Conservation (phyloP, 1,140 invertebrate genomes). For the Nasonia vitripennis region DNA sequence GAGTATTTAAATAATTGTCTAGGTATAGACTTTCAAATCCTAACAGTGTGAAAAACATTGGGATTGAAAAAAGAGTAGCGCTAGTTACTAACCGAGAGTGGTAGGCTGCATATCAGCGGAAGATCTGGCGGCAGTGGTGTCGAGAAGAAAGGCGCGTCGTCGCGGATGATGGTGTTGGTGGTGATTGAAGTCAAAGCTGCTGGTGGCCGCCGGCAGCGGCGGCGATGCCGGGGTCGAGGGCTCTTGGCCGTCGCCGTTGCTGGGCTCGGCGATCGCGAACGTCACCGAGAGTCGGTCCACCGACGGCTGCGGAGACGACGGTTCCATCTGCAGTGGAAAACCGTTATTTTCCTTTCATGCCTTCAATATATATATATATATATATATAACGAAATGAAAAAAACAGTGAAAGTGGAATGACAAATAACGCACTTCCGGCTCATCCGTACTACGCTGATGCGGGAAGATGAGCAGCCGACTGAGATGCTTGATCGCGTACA, state of each 20-base stretch:
- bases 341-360: not conserved
- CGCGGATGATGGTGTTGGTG: slow-evolving; percentile 38
- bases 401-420: not conserved
- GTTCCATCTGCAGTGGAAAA: slow-evolving; percentile 70
- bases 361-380: too few relatives aligned
- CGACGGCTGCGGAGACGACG: slow-evolving; percentile 79
- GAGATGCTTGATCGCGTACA: slow-evolving; percentile 31
- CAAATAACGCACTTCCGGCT: slow-evolving; percentile 18
- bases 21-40: too few relatives aligned
- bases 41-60: too few relatives aligned
- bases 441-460: not conserved
- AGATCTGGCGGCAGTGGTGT: not conserved
- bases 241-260: slow-evolving; percentile 64
- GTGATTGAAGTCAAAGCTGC: slow-evolving; percentile 65
- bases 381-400: not conserved
- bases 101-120: slow-evolving; percentile 53
- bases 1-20: too few relatives aligned
- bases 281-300: slow-evolving; percentile 82
- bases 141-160: slow-evolving; percentile 25
- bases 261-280: slow-evolving; percentile 77
- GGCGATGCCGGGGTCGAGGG: not conserved
- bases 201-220: not conserved
- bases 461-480: slow-evolving; percentile 13
- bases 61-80: too few relatives aligned
- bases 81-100: not conserved